Percentiles rank a stretch among this genome's conserved stretches.
phyloP scores from a whole-genome alignment of 2,113 vertebrate species.

The Petroica traversi region DNA sequence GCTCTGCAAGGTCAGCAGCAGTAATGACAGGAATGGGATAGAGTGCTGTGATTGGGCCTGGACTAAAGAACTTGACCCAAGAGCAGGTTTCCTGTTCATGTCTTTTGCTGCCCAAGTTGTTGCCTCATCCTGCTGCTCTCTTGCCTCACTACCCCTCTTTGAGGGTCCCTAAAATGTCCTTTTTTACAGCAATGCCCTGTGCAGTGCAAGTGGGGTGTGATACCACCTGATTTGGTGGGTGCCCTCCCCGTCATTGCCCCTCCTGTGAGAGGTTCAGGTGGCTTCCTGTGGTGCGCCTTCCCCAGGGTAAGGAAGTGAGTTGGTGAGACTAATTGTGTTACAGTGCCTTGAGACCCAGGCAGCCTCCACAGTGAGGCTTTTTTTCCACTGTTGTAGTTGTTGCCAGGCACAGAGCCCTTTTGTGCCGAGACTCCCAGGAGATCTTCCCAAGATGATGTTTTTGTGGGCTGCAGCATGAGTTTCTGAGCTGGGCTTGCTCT shows the following conservation, averaged over 20 bases:
- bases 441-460: neutral
- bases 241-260: rapidly evolving
- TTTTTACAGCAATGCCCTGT: neutral
- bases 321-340: neutral
- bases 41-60: neutral
- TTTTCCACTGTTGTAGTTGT: neutral
- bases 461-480: neutral
- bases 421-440: neutral
- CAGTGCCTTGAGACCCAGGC: neutral
- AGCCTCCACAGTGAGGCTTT: neutral
- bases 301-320: neutral
- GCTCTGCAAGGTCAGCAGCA: neutral
- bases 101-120: neutral
- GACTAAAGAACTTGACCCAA: neutral
- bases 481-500: neutral
- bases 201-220: neutral
- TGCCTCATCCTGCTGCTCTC: neutral
- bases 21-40: neutral
- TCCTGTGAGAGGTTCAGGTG: neutral
- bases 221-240: neutral
- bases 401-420: neutral
- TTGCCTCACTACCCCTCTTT: neutral
- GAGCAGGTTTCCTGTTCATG: neutral
- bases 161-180: neutral
- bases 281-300: neutral